These are phyloP conservation scores for Bos javanicus DNA, from an alignment of 2,113 vertebrate species.

Conservation along the genomic window DNA sequence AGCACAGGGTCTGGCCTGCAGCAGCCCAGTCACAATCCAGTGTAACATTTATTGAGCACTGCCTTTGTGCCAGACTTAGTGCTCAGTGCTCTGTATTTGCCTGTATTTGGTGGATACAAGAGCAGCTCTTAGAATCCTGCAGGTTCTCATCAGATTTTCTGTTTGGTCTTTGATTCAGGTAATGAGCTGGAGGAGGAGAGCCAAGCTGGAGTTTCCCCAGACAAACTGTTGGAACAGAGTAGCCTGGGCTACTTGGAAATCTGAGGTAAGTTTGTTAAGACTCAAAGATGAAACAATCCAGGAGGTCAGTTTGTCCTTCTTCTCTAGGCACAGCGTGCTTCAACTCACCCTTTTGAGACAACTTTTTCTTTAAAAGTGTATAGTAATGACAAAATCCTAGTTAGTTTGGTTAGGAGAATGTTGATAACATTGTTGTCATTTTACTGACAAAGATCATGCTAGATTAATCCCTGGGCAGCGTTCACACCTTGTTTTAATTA, in stretches of 20 bases:
- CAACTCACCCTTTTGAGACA: not conserved
- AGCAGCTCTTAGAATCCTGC: not conserved
- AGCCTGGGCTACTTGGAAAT: slow-evolving; percentile 39
- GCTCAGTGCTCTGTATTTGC: not conserved
- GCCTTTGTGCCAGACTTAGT: not conserved
- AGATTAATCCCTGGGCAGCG: not conserved
- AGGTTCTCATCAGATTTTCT: slow-evolving; percentile 4
- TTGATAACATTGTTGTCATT: not conserved
- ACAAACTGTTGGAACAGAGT: slow-evolving; percentile 20
- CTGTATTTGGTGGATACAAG: not conserved
- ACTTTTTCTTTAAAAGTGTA: not conserved
- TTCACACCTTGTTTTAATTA: slow-evolving; percentile 12
- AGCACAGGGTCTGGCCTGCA: not conserved
- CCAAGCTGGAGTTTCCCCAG: slow-evolving; percentile 44
- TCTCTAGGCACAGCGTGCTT: not conserved
- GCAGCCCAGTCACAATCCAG: not conserved
- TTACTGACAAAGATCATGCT: not conserved
- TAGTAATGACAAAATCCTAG: not conserved
- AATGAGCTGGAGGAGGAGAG: slow-evolving; percentile 49
- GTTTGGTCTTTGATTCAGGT: slow-evolving; percentile 45
- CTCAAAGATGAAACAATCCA: not conserved
- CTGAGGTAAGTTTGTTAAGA: slow-evolving; percentile 28
- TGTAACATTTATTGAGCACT: not conserved
- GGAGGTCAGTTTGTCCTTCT: not conserved
- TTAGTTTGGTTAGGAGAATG: not conserved